Evolutionary conservation across 2,113 vertebrate genomes (phyloP).

Genomic region (Peromyscus californicus): DNA sequence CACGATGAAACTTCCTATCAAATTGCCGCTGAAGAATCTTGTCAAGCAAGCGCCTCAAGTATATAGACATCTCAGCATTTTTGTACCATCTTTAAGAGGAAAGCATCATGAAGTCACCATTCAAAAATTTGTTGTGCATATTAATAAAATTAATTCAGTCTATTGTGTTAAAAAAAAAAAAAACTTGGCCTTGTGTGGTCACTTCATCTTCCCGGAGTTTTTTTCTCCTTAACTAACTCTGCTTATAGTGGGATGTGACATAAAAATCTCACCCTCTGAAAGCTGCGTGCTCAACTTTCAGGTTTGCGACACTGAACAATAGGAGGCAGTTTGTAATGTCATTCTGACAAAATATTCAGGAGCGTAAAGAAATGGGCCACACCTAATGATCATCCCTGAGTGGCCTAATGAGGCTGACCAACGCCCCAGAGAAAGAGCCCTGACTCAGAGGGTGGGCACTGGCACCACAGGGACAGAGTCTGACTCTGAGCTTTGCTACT

Average conservation of each 20-base stretch:
- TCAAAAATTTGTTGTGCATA: constrained; percentile 72
- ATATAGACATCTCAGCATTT: constrained; percentile 63
- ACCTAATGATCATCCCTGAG: background rate
- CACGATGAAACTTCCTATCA: constrained; percentile 89
- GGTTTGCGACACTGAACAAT: background rate
- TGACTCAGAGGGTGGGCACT: background rate
- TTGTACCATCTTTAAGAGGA: constrained; percentile 78
- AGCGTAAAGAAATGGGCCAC: background rate
- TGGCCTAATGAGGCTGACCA: background rate
- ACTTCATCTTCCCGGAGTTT: background rate
- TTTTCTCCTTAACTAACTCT: background rate
- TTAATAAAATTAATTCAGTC: constrained; percentile 84
- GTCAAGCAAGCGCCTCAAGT: constrained; percentile 87
- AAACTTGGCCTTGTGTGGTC: background rate
- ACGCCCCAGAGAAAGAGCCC: background rate
- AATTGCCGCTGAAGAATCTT: constrained; percentile 90
- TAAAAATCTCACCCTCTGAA: background rate
- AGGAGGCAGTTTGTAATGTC: background rate
- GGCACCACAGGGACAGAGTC: background rate
- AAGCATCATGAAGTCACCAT: constrained; percentile 71
- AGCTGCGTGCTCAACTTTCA: background rate
- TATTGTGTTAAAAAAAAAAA: constrained; percentile 60
- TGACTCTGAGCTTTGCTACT: background rate
- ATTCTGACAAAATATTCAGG: background rate
- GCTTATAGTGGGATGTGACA: background rate